phyloP scores from a whole-genome alignment of 2,888 invertebrate genomes.

The Drosophila atroscutellata region DNA sequence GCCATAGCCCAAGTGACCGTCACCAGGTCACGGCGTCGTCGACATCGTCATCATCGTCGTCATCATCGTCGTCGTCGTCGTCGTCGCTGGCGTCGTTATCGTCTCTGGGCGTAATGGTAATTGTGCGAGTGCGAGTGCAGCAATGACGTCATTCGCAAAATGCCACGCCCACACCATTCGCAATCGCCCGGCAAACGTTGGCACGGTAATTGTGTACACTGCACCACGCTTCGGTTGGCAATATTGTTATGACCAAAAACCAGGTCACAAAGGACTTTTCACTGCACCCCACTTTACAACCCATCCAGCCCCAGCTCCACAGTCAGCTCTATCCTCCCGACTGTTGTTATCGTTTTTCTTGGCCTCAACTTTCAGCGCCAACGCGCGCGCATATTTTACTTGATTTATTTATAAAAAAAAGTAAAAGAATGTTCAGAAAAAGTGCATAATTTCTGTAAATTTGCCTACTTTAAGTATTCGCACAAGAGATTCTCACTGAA shows the following conservation, averaged over 20 bases:
- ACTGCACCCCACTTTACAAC: constrained; percentile 14
- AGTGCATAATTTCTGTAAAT: constrained; percentile 75
- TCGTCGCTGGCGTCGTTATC: constrained; percentile 23
- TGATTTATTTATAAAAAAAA: constrained; percentile 74
- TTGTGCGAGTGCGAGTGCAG: constrained; percentile 65
- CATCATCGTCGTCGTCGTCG: constrained; percentile 16
- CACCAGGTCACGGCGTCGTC: constrained; percentile 70
- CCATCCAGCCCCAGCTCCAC: constrained; percentile 5
- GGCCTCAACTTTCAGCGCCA: constrained; percentile 73
- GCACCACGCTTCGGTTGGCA: constrained; percentile 75
- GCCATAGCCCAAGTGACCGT: constrained; percentile 70
- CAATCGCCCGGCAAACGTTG: constrained; percentile 67
- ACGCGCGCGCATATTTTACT: constrained; percentile 81
- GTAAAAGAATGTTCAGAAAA: constrained; percentile 10
- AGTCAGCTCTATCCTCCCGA: constrained; percentile 14
- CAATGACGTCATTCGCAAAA: constrained; percentile 76
- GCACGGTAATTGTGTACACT: constrained; percentile 78
- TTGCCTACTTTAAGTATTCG: constrained; percentile 63
- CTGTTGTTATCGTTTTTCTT: constrained; percentile 60
- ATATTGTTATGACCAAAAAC: constrained; percentile 80
- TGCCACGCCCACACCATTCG: constrained; percentile 57
- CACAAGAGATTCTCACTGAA: constrained; percentile 11
- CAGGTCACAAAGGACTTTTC: constrained; percentile 79
- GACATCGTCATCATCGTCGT: constrained; percentile 11
- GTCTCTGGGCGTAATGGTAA: constrained; percentile 65